These are phyloP conservation scores for Calosoma granatense DNA, from an alignment of 1,140 invertebrate genomes.

Conservation along the genomic window DNA sequence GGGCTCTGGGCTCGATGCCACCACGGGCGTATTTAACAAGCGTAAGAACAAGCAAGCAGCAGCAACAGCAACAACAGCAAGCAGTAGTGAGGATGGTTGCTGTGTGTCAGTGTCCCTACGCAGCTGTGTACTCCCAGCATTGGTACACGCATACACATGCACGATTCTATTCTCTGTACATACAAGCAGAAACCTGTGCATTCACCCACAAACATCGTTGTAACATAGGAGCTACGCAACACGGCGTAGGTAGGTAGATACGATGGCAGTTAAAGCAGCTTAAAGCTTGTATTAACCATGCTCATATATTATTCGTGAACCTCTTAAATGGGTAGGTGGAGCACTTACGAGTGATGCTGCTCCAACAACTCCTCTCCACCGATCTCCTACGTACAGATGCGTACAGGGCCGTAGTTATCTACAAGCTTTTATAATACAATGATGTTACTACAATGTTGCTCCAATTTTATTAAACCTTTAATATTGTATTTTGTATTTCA, in stretches of 20 bases:
- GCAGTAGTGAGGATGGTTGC: too few species aligned
- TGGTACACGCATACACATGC: too few species aligned
- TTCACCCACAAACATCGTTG: background rate
- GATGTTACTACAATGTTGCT: too few species aligned
- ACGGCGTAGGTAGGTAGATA: background rate
- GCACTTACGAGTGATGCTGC: conserved; percentile 23
- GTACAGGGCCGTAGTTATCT: too few species aligned
- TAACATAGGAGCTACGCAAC: too few species aligned
- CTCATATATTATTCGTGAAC: conserved; percentile 27
- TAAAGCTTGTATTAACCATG: conserved; percentile 24
- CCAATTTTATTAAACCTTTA: too few species aligned
- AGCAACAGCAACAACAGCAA: too few species aligned
- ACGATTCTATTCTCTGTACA: too few species aligned
- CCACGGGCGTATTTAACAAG: background rate
- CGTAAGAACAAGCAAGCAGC: background rate
- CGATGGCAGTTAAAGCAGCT: conserved; percentile 22
- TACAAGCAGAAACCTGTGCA: background rate
- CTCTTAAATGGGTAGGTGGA: conserved; percentile 25
- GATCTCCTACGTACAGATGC: background rate
- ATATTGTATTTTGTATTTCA: too few species aligned
- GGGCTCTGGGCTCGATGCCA: background rate
- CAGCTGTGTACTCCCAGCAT: too few species aligned
- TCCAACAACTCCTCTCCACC: background rate
- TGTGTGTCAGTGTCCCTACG: too few species aligned
- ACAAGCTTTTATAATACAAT: too few species aligned